Base-by-base conservation (phyloP, 2,888 invertebrate genomes). In the Exocentrus adspersus region DNA sequence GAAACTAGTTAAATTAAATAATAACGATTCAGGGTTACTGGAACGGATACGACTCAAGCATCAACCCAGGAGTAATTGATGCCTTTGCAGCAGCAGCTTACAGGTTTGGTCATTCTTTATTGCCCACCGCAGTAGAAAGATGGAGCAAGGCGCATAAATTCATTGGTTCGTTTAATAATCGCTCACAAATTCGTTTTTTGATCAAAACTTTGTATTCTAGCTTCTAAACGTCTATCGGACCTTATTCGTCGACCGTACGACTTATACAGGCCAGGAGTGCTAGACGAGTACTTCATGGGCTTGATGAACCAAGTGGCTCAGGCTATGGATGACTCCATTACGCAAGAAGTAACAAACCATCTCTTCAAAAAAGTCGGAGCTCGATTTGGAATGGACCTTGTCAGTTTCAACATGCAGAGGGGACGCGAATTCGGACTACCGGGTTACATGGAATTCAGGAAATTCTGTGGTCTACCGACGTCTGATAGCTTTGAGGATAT, bases 101-200 rank as follows among this genome's bases (percentile, higher is more conserved):
- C 83, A 88, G 96, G 75, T 95, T 96, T 75, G 96, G 95, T 0
- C 96, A 96, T 80, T 95, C 95, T 0, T 83, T 96, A 14, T 82
- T 96, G 65, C 95, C 95, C 7, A 95, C 95, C 1, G 93, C 94
- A 19, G 92, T 95, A 2, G 95, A 96, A 82, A 87, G 95, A 78
- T 96, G 95, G 94, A 95, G 95, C 59, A 96, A 95, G 84, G 94
- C 94, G 19, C 95, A 96, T 81, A 95, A 95, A 84, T 95, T 95
- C 78, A 94, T 96, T 71, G 92, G 93, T 92, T 37, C 37, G 37
- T 37, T 37, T 32, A 32, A 37, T n/a, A n/a, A 37, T 24, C 24
- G 4, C 24, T n/a, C n/a, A n/a, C n/a, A n/a, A n/a, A n/a, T n/a
- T n/a, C n/a, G n/a, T n/a, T n/a, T n/a, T n/a, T n/a, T n/a, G n/a